Conservation (phyloP, 2,888 invertebrate species). For the Cheiracanthium punctorium region DNA sequence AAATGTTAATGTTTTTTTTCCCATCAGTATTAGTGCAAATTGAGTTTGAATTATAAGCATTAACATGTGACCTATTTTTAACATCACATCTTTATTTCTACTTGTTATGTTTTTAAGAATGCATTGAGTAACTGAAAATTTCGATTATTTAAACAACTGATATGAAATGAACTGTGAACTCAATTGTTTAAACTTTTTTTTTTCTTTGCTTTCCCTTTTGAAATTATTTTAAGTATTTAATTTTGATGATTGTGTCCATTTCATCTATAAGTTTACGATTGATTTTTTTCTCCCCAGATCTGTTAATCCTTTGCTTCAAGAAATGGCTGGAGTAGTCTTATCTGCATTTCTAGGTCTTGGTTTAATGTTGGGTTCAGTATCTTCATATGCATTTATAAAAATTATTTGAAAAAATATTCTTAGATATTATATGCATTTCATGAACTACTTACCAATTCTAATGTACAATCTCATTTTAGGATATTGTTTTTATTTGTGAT, state of each 20-base stretch:
- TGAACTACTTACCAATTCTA: no score
- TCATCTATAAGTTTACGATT: not conserved
- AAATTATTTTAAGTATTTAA: not conserved
- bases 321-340: constrained; percentile 53
- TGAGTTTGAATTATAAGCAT: no score
- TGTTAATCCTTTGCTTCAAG: constrained; percentile 52
- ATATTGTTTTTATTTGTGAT: not conserved
- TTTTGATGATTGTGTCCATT: not conserved
- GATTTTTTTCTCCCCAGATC: constrained; percentile 30
- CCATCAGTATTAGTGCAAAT: no score
- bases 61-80: no score
- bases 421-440: not conserved
- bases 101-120: no score
- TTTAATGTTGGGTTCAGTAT: constrained; percentile 57
- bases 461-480: not conserved
- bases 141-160: no score
- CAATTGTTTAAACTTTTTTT: no score
- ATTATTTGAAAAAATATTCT: constrained; percentile 42
- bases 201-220: no score
- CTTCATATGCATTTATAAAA: constrained; percentile 47
- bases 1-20: no score
- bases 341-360: constrained; percentile 61
- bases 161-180: no score
- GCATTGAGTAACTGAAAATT: no score
- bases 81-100: no score